A percentile compares a stretch with the other conserved stretches of the same genome.
phyloP scores from a whole-genome alignment of 1,140 invertebrate species.

The Brachystomella parvula region DNA sequence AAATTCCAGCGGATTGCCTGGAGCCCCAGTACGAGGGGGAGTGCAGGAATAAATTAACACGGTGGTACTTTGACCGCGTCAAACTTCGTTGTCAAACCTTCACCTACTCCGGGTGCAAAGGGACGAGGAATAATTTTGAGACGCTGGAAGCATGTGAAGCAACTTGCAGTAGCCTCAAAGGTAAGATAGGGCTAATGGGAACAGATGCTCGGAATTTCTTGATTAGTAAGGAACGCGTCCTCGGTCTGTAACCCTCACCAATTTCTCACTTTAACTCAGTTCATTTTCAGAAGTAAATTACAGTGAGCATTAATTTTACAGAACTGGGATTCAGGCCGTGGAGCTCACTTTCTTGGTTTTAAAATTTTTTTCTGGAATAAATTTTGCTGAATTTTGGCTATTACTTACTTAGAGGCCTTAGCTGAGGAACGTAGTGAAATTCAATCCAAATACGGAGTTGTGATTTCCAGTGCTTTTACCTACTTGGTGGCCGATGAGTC shows the following conservation, averaged over 20 bases:
- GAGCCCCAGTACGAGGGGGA: slow-evolving; percentile 63
- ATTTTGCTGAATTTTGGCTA: too few species aligned
- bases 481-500: background rate
- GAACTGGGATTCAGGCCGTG: background rate
- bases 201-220: slow-evolving; percentile 9
- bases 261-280: background rate
- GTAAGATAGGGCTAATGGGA: slow-evolving; percentile 1
- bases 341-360: background rate
- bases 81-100: slow-evolving; percentile 71
- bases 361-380: too few species aligned
- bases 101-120: slow-evolving; percentile 77
- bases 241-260: background rate
- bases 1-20: slow-evolving; percentile 62
- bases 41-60: slow-evolving; percentile 69
- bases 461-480: slow-evolving; percentile 12
- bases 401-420: background rate
- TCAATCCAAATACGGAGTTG: slow-evolving; percentile 7
- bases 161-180: slow-evolving; percentile 50
- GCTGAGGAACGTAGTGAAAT: background rate
- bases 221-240: background rate
- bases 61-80: slow-evolving; percentile 70
- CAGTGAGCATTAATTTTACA: too few species aligned
- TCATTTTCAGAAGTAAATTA: background rate
- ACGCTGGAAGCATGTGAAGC: slow-evolving; percentile 64
- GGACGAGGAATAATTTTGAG: slow-evolving; percentile 82